These are phyloP conservation scores for Leptocoma aspasia DNA, from an alignment of 2,113 vertebrate genomes.

Conservation along the genomic window DNA sequence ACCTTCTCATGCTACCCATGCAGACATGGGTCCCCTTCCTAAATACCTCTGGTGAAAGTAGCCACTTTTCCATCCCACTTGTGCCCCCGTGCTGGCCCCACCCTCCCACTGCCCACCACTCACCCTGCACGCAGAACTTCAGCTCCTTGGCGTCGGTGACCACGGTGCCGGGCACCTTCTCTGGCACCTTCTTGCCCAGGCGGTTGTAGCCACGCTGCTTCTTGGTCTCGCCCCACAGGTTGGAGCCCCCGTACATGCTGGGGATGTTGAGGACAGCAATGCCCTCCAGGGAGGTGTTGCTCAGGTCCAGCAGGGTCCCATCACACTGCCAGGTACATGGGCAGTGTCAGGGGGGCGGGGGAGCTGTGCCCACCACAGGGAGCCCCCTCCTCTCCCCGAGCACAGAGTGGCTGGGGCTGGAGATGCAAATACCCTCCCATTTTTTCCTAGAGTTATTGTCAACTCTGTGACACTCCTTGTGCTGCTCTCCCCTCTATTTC, in stretches of 20 bases:
- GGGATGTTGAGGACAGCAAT: conserved; percentile 95
- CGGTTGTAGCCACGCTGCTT: conserved; percentile 85
- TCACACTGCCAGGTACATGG: conserved; percentile 77
- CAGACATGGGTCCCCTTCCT: not conserved
- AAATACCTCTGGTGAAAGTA: not conserved
- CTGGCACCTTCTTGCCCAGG: conserved; percentile 83
- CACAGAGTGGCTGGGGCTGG: not conserved
- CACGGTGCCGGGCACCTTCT: conserved; percentile 68
- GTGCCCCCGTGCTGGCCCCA: accelerated
- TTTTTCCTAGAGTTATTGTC: not conserved
- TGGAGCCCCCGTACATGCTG: conserved; percentile 96
- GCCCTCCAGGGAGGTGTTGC: conserved; percentile 87
- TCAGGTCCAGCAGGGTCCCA: conserved; percentile 87
- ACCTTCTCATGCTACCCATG: not conserved
- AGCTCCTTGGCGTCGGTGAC: conserved; percentile 90
- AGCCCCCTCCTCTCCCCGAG: not conserved
- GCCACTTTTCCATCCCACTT: not conserved
- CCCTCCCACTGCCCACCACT: not conserved
- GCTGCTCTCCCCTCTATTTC: not conserved
- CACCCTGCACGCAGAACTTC: conserved; percentile 93
- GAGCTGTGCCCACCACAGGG: accelerated
- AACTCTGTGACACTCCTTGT: not conserved
- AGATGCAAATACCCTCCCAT: accelerated
- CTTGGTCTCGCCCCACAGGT: conserved; percentile 93
- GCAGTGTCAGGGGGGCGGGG: not conserved